Conservation (phyloP, 2,888 invertebrate species). For the Pyralis farinalis region DNA sequence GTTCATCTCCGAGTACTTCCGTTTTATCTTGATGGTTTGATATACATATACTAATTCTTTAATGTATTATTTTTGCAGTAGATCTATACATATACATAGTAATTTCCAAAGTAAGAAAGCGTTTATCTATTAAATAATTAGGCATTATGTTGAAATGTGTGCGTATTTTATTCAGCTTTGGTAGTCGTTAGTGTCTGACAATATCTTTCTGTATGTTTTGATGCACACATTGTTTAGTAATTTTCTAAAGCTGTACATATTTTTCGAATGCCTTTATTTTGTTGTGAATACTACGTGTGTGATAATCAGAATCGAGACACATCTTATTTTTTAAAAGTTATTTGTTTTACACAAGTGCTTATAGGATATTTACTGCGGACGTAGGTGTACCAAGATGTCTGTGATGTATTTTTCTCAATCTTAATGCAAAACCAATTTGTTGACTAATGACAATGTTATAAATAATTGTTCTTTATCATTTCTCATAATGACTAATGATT, state of each 20-base stretch:
- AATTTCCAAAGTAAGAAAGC: constrained; percentile 7
- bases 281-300: neutral
- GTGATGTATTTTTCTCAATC: no score
- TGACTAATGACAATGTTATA: neutral
- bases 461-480: no score
- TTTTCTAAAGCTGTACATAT: constrained; percentile 4
- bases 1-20: neutral
- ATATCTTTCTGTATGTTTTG: neutral
- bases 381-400: no score
- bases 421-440: neutral
- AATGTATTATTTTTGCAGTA: constrained; percentile 10
- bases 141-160: neutral
- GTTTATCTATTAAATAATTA: neutral
- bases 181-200: neutral
- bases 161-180: constrained; percentile 4
- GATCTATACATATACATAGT: constrained; percentile 5
- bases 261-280: neutral
- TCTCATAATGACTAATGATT: no score
- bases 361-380: neutral
- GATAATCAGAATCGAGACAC: neutral
- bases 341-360: neutral
- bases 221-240: constrained; percentile 1
- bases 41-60: constrained; percentile 4
- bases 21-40: neutral
- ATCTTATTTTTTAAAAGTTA: neutral